Evolutionary conservation across 1,140 invertebrate genomes (phyloP), one percentile per base, ranked within the genome.

Genomic region (Achroia grisella): DNA sequence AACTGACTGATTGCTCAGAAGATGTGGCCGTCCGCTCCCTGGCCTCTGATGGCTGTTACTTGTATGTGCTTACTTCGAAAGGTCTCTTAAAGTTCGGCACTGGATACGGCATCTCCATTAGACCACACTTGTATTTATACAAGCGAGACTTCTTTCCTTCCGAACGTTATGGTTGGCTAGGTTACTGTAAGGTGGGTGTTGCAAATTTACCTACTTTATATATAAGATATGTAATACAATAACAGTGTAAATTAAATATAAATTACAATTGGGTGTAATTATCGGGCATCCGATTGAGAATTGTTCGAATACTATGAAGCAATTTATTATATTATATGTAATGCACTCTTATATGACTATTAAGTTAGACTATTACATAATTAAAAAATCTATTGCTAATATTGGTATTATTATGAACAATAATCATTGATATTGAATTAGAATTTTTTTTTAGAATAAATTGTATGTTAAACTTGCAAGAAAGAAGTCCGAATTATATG

Each of bases 21-120:
- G 76, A 83, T 9, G 59, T 87, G 0, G 67, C 77, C 4, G 69
- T 88, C 34, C 88, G 88, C 65, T 90, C 92, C 51, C 89, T 96
- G 67, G 93, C 91, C 3, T 95, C 94, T 68, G 96, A 98, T 87
- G 97, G 97, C 13, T 91, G 92, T 53, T 97, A 92, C 79, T 86
- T 99, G 14, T 98, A 96, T 81, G 77, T 98, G 2, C 91, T 93
- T 66, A 93, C 90, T 60, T 90, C 91, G 0, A 92, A 90, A 64
- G 93, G 95, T 6, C 86, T 97, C 35, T 88, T 94, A 27, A 98
- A 98, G 88, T 91, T 99, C 58, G 97, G 97, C 5, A 95, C 95
- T 54, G 97, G 97, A 11, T 97, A 96, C 84, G 93, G 93, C 30
- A 94, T 93, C 55, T 97, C 96, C 8, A 90, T 96, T 49, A 94